phyloP scores from a whole-genome alignment of 2,888 invertebrate species.

The Mythimna vitellina region DNA sequence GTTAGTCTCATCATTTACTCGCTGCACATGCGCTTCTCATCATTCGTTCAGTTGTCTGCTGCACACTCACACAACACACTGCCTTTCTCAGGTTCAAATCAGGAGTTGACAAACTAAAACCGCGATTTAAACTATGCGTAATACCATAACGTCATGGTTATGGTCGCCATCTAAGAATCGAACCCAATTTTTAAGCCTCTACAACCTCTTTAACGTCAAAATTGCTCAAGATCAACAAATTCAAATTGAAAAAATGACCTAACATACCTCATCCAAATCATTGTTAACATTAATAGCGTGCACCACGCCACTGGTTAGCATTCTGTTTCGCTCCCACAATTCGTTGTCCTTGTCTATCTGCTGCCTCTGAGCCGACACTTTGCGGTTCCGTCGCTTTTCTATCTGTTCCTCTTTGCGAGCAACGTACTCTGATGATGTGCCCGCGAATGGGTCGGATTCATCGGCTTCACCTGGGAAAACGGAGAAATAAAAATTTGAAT shows the following conservation, averaged over 20 bases:
- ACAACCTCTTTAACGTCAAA: too few relatives aligned
- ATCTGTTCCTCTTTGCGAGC: conserved; percentile 98
- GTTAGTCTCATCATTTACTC: too few relatives aligned
- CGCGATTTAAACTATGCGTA: too few relatives aligned
- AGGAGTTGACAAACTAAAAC: too few relatives aligned
- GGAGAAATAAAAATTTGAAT: not conserved
- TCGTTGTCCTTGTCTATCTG: conserved; percentile 99
- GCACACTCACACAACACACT: too few relatives aligned
- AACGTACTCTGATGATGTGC: conserved; percentile 97
- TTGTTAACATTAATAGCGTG: conserved; percentile 96
- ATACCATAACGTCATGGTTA: too few relatives aligned
- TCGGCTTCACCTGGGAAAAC: conserved; percentile 93
- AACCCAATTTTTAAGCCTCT: too few relatives aligned
- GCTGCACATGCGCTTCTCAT: too few relatives aligned
- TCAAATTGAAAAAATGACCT: not conserved
- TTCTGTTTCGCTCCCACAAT: conserved; percentile 99
- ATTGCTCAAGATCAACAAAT: too few relatives aligned
- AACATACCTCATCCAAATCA: conserved; percentile 95
- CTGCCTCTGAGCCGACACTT: conserved; percentile 98
- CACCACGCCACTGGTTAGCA: conserved; percentile 98
- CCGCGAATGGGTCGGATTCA: conserved; percentile 97
- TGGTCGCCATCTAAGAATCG: too few relatives aligned
- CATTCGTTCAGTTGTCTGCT: too few relatives aligned
- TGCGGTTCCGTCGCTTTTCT: conserved; percentile 96
- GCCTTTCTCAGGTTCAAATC: too few relatives aligned